Evolutionary conservation across 2,797 vertebrate genomes (phyloP), one percentile per base, ranked within the genome.

Genomic region (Bovichtus variegatus): DNA sequence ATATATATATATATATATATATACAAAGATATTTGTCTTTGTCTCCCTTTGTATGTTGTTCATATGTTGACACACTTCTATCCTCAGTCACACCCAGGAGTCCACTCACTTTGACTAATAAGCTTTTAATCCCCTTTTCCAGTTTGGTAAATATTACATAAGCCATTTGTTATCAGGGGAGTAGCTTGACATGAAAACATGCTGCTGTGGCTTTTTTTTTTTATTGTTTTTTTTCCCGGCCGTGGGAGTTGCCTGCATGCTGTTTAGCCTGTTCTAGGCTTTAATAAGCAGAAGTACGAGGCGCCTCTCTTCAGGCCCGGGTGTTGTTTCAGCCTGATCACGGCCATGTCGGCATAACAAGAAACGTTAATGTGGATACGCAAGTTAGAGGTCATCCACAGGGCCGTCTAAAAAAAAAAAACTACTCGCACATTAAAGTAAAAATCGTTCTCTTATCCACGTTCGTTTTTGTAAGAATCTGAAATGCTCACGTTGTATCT

Each of bases 111-210:
- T 31, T 50, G 69, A 60, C 62, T 59, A 62, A 57, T 82, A 81
- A 81, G 84, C 71, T 55, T 63, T 46, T 77, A 66, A 83, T 80
- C 67, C 43, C 27, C 36, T 36, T 66, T 5, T 66, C 43, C 59
- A 34, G 64, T 76, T 68, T 62, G 16, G 78, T 82, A 73, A 81
- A 76, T 75, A 57, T 74, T 85, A 62, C 54, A 38, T 60, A 63
- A 70, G 27, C 44, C 38, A 13, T 82, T 74, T 1, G 66, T 70
- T 74, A 69, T 84, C 59, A 34, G 21, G 57, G 16, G 36, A 38
- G 62, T 31, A 40, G 46, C 65, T 65, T 43, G 47, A 50, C 41
- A 59, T 74, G 50, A 59, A 9, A 16, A 8, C 55, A 3, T 5
- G 21, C 67, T 36, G 31, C 57, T 47, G 50, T 18, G 51, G n/a